Percentiles rank a stretch among this genome's conserved stretches.
Conservation (phyloP, 2,113 vertebrate genomes). For the Cyphomyrus discorhynchus region DNA sequence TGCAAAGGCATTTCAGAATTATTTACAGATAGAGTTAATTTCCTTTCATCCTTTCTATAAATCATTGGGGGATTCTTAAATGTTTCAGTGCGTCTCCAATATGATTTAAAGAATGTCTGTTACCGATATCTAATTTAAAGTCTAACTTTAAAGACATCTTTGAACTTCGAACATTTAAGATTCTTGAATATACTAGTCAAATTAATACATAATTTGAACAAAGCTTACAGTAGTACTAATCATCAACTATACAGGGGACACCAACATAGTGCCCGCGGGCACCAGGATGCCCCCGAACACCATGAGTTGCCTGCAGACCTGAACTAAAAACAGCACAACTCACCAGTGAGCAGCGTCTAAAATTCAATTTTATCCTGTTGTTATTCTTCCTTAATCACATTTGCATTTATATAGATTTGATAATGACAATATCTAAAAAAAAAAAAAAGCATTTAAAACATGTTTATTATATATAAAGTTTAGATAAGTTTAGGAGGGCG, state of each 20-base stretch:
- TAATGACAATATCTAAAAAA: no score
- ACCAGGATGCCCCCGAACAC: no score
- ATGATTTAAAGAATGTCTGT: background rate
- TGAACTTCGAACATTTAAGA: background rate
- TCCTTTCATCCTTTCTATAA: background rate
- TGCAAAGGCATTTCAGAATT: background rate
- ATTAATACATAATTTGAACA: background rate
- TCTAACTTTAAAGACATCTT: background rate
- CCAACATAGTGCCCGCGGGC: no score
- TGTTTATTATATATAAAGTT: no score
- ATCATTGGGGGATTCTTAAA: background rate
- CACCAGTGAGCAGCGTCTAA: no score
- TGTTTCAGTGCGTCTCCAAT: background rate
- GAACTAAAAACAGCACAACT: no score
- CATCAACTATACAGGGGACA: background rate
- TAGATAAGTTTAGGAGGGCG: no score
- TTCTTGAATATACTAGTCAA: background rate
- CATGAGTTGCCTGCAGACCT: no score
- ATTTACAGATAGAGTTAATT: background rate
- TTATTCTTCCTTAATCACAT: no score
- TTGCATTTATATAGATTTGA: no score
- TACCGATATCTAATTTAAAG: background rate
- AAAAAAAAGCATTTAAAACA: no score
- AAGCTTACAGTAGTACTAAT: background rate
- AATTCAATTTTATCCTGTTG: no score